These are phyloP conservation scores for Prionailurus bengalensis DNA, from an alignment of 2,113 vertebrate genomes.

Conservation along the genomic window DNA sequence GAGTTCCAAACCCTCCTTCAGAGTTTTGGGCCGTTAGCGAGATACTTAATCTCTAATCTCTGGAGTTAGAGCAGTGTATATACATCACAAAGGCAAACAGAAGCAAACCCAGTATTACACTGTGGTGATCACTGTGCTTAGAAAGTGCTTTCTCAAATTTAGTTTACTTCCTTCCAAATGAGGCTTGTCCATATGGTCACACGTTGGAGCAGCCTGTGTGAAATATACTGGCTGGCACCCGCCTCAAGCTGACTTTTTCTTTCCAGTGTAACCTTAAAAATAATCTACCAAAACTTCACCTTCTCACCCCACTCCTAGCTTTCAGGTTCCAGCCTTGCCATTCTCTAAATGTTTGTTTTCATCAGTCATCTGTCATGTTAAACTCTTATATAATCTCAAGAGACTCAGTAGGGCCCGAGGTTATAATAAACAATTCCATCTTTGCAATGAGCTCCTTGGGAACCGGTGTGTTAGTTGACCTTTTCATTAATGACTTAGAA, in stretches of 20 bases:
- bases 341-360: background rate
- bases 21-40: background rate
- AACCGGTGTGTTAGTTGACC: background rate
- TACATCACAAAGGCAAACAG: background rate
- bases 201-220: background rate
- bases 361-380: background rate
- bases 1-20: background rate
- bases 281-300: background rate
- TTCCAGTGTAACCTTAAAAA: background rate
- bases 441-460: background rate
- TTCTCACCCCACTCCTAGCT: background rate
- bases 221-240: too few species aligned
- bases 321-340: background rate
- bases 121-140: background rate
- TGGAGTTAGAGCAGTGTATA: background rate
- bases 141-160: background rate
- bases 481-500: slow-evolving; percentile 1
- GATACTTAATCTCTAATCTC: background rate
- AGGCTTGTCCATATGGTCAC: background rate
- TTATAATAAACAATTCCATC: background rate
- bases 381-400: background rate
- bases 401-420: background rate
- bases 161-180: background rate
- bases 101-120: background rate
- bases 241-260: background rate